Base-by-base conservation (phyloP, 2,797 vertebrate species). In the Microctenopoma lineatum region DNA sequence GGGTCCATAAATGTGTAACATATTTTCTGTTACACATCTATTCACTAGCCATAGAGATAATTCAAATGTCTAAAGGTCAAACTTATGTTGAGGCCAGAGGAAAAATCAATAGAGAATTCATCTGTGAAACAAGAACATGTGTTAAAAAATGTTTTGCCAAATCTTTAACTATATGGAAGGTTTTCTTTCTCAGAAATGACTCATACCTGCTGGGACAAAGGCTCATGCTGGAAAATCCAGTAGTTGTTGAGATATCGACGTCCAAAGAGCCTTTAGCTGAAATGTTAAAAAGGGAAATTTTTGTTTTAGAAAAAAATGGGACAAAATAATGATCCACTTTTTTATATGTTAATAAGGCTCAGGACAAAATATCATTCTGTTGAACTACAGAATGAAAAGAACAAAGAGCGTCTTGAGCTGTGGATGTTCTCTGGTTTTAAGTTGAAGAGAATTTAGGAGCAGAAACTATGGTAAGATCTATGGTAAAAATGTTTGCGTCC, bases 351-450 rank as follows among this genome's bases (percentile, higher is more conserved):
- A 51, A 44, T 46, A 41, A 26, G 29, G 8, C 25, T 32, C 16
- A 7, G 47, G 21, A 60, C 12, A 38, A 66, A 18, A 67, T 51
- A 36, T 66, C 11, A 66, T 73, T 67, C 21, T 69, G 38, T 72
- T 66, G 18, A 53, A 39, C 38, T 10, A 57, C 47, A 55, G 14
- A 61, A 73, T 21, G 13, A 42, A 45, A 55, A 56, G 11, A 16
- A 9, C 51, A 55, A 57, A 60, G 57, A 70, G 59, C 15, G 26
- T 29, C 36, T 71, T 12, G 2, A 18, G 46, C 53, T 60, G 41
- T 46, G 32, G 32, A 14, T 11, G 16, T 15, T 56, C 14, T 47
- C 26, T 5, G 5, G 42, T 18, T 6, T 53, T 7, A 29, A 16
- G 5, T 25, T 14, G 21, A 55, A 36, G 27, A 13, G 25, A 54